Conservation (phyloP, 1,140 invertebrate species). For the Antheraea pernyi region DNA sequence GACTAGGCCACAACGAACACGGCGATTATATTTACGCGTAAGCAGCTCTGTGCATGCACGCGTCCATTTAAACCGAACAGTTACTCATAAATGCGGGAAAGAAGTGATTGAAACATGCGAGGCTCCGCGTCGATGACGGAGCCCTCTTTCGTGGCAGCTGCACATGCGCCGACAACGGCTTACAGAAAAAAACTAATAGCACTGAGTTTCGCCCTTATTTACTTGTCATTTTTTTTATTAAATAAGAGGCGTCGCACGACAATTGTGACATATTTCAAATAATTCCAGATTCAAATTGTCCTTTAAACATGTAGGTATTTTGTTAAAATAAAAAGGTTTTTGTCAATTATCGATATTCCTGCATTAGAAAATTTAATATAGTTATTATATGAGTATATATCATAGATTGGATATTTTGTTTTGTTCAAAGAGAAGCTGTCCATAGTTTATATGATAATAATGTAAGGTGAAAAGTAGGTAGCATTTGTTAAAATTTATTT, state of each 20-base stretch:
- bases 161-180: constrained; percentile 73
- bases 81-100: constrained; percentile 56
- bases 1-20: constrained; percentile 55
- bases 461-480: too few relatives aligned
- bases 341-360: neutral
- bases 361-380: neutral
- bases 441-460: too few relatives aligned
- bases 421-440: too few relatives aligned
- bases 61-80: constrained; percentile 42
- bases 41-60: constrained; percentile 32
- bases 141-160: constrained; percentile 45
- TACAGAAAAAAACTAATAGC: constrained; percentile 51
- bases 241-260: constrained; percentile 18
- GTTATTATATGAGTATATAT: too few relatives aligned
- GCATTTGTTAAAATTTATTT: too few relatives aligned
- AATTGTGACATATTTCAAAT: neutral
- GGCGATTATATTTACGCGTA: constrained; percentile 34
- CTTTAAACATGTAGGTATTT: neutral
- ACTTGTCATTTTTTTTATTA: constrained; percentile 25
- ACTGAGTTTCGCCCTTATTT: constrained; percentile 26
- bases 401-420: too few relatives aligned
- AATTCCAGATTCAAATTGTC: neutral
- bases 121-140: constrained; percentile 46
- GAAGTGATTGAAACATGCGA: constrained; percentile 25
- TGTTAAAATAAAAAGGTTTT: neutral